A percentile compares a stretch with the other conserved stretches of the same genome.
Conservation (phyloP, 1,140 invertebrate genomes). For the Eulimnadia texana region DNA sequence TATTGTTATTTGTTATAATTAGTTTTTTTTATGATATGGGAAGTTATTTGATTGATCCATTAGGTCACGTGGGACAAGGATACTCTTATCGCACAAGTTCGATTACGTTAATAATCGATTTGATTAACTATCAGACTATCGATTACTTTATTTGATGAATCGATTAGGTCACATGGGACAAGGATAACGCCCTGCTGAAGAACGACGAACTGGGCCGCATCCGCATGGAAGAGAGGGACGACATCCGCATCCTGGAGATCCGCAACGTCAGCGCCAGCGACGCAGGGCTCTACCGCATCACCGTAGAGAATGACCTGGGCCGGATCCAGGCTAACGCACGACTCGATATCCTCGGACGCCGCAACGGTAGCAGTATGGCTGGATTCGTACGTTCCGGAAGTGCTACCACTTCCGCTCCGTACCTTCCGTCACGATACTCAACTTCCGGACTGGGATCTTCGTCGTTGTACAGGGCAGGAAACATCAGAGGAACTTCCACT, state of each 20-base stretch:
- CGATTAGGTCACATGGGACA: slow-evolving; percentile 56
- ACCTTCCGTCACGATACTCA: neutral
- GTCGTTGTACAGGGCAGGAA: neutral
- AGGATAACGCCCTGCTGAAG: slow-evolving; percentile 45
- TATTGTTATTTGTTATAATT: too few species aligned
- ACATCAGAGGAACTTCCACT: slow-evolving; percentile 11
- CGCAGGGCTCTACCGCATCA: slow-evolving; percentile 63
- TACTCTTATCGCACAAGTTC: neutral
- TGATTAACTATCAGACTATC: neutral
- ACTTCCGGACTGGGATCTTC: neutral
- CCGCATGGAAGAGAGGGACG: slow-evolving; percentile 55
- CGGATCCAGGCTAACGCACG: slow-evolving; percentile 60
- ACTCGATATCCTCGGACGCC: slow-evolving; percentile 54
- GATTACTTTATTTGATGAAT: slow-evolving; percentile 12
- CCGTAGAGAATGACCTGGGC: slow-evolving; percentile 65
- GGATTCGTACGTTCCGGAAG: slow-evolving; percentile 12
- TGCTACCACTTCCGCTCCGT: neutral
- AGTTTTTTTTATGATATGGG: too few species aligned
- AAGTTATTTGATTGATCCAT: too few species aligned
- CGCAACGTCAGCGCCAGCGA: slow-evolving; percentile 57
- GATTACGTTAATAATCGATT: neutral
- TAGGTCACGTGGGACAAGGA: too few species aligned
- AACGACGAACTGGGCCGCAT: slow-evolving; percentile 43
- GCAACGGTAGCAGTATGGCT: neutral
- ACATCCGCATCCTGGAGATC: slow-evolving; percentile 59